Evolutionary conservation across 2,888 invertebrate species (phyloP), one percentile per base, ranked within the genome.

Genomic region (Drepana falcataria): DNA sequence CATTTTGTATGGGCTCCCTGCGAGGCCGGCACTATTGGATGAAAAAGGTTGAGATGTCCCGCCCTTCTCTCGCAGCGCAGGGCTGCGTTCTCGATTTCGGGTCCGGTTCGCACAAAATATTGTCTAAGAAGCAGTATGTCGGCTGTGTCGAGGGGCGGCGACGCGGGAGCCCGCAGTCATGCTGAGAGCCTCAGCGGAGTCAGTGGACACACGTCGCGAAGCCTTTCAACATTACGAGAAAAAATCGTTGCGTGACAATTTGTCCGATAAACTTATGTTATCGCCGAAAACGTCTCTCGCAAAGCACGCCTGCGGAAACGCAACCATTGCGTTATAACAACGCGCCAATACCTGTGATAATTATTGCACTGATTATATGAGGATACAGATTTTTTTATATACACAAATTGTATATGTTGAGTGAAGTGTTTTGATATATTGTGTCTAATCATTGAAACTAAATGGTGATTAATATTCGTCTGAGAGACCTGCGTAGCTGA

Each of bases 111-210:
- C 64, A 79, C 79, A 74, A 79, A 80, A 82, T 81, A 81, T 83
- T 84, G 85, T 80, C 79, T 81, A 84, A 85, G 88, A 83, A 87
- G 84, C 84, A 85, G 87, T 84, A 88, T 87, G 87, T 85, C 88
- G 85, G 86, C 75, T 78, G 79, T 75, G 65, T 69, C 81, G 81
- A 87, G 88, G 89, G 89, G 88, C 87, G 88, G 79, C 89, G 83
- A 80, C 85, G 88, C 88, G 88, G 90, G 90, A 86, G 87, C 86
- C 79, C 83, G 87, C 90, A 91, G 91, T 91, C 91, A 90, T 91
- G 91, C 91, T 91, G 91, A 84, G 91, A 83, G 68, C 75, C 85
- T 90, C 90, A 83, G 88, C 88, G 81, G 82, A 85, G 84, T 72
- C 81, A 84, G 83, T 82, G 90, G 88, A 83, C 85, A 80, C 88